Percentiles rank a stretch among this genome's conserved stretches.
These are phyloP conservation scores for Apeltes quadracus DNA, from an alignment of 2,113 vertebrate species.

Conservation along the genomic window DNA sequence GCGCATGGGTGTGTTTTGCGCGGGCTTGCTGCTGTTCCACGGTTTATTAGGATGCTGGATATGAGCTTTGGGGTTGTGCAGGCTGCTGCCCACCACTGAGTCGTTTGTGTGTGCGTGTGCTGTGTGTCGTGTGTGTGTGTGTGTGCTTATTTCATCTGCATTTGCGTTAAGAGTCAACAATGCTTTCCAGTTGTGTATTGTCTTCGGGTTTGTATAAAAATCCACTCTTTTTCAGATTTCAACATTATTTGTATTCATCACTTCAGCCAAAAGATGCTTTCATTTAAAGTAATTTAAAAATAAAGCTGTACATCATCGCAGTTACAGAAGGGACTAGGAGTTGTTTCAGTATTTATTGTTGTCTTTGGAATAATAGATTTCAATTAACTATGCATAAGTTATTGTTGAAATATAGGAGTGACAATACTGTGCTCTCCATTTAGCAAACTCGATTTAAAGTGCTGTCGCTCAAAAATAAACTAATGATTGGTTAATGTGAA, in stretches of 20 bases:
- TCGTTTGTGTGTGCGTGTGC: conserved; percentile 2
- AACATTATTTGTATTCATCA: neutral
- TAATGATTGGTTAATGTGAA: neutral
- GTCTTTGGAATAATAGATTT: neutral
- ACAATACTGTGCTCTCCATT: neutral
- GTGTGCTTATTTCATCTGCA: conserved; percentile 28
- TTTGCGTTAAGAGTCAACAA: conserved; percentile 40
- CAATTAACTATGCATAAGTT: neutral
- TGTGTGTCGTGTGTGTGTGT: conserved; percentile 7
- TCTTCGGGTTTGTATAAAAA: conserved; percentile 29
- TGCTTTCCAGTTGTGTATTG: conserved; percentile 26
- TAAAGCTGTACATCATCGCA: neutral
- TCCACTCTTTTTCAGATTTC: neutral
- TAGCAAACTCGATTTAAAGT: neutral
- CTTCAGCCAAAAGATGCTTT: no score
- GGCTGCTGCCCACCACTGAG: conserved; percentile 60
- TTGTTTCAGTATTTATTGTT: neutral
- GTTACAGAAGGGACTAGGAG: neutral
- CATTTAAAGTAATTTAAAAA: no score
- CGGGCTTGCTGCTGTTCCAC: conserved; percentile 71
- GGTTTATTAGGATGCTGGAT: conserved; percentile 79
- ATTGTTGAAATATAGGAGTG: neutral
- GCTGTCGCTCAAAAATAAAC: neutral
- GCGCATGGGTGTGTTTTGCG: conserved; percentile 56
- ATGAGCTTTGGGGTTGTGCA: conserved; percentile 66